Base-by-base conservation (phyloP, 2,797 vertebrate species). In the Chaunax sp. region DNA sequence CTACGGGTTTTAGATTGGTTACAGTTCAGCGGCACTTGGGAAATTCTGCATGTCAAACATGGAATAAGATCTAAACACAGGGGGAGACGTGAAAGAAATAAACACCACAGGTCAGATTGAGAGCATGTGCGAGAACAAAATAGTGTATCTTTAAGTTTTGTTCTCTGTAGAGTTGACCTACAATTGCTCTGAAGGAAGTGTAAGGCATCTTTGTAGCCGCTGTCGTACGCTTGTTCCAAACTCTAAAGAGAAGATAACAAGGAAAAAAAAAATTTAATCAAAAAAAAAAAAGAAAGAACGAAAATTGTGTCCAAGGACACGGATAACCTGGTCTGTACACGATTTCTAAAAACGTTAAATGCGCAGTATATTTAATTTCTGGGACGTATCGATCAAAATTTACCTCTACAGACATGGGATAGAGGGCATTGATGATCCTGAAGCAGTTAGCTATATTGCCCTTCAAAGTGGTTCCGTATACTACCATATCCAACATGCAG, bases 191-290 rank as follows among this genome's bases (percentile, higher is more conserved):
- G 90, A 15, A 98, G 91, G 85, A 95, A 98, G 8, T 84, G 33
- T 57, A 92, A 69, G 0, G 93, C 90, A 43, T 98, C 96, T 68
- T 95, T 94, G 66, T 96, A 97, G 11, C 97, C 97, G 3, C 84
- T 92, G 73, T 91, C 84, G 71, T 93, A 97, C 20, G 96, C 95
- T 60, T 95, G 80, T 0, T 95, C 93, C 64, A 97, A 66, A 58
- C 85, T 81, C 97, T 98, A 75, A 37, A 64, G n/a, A 58, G 14
- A 71, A n/a, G 60, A 60, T 50, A 3, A 25, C 35, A 5, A 50
- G n/a, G 62, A 59, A 53, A 4, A 23, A 41, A 5, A 46, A 18
- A 30, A 30, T 30, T 5, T 30, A 30, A 9, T 30, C 28, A 30
- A 30, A 30, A 5, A 30, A 9, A 30, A 30, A 5, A 30, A 30